Evolutionary conservation across 2,113 vertebrate genomes (phyloP).

Genomic region (Rhinoptilus africanus): DNA sequence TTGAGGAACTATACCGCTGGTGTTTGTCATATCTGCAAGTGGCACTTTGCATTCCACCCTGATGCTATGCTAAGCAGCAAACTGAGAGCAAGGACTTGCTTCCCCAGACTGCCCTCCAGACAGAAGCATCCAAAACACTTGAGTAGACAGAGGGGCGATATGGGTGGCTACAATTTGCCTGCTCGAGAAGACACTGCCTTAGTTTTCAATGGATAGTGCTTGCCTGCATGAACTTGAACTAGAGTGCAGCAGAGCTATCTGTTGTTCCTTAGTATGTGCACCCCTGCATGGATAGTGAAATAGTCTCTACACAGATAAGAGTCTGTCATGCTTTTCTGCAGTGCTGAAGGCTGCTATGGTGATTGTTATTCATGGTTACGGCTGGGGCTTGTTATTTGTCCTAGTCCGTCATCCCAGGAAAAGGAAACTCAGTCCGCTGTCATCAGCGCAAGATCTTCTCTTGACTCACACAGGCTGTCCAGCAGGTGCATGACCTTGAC

Average conservation of each 20-base stretch:
- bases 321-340: neutral
- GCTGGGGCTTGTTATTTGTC: neutral
- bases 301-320: neutral
- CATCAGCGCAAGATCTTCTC: neutral
- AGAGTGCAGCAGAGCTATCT: neutral
- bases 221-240: neutral
- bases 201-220: neutral
- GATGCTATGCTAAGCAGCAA: neutral
- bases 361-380: neutral
- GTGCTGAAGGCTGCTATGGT: neutral
- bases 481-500: neutral
- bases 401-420: neutral
- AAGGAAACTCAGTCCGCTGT: neutral
- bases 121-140: neutral
- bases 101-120: neutral
- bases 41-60: slow-evolving; percentile 34
- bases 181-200: neutral
- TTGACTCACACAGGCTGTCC: neutral
- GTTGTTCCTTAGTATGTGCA: neutral
- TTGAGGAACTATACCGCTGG: neutral
- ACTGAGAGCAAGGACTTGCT: neutral
- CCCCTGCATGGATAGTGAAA: neutral
- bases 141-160: neutral
- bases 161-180: neutral
- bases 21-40: slow-evolving; percentile 14